Base-by-base conservation (phyloP, 2,113 vertebrate species). In the Perccottus glenii region DNA sequence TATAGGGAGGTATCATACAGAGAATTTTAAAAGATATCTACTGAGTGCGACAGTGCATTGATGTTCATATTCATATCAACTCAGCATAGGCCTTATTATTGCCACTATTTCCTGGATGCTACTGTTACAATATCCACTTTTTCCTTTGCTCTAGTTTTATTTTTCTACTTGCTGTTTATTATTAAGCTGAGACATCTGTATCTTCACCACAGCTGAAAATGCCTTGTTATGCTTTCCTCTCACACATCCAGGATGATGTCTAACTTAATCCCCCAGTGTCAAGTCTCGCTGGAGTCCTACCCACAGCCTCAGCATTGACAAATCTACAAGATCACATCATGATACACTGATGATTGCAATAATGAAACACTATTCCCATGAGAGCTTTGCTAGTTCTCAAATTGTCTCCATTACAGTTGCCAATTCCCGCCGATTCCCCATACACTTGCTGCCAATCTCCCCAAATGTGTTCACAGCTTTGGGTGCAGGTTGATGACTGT, bases 361-460 rank as follows among this genome's bases (percentile, higher is more conserved):
- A 82, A 87, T 82, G 74, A 82, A 78, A 82, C 71, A 45, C 45
- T 15, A 59, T 56, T 67, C 70, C 70, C 76, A 56, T 15, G 71
- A 82, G 70, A 73, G 42, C 48, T 76, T 79, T 47, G 36, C 63
- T 38, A 9, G 51, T 59, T 70, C 57, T 66, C 67, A 77, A 77
- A 78, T 75, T 67, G 75, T 58, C 67, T 73, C 70, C 15, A 68
- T 84, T 82, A 82, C 40, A 19, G 73, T 33, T 78, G 66, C 62
- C 77, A 66, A 56, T 80, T 75, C 73, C 70, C 6, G 15, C 73
- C 75, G 67, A 73, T 79, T 70, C 77, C 60, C 76, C 45, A 48
- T 15, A 56, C 70, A 61, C 70, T 51, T 60, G 42, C 61, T 59
- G 47, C 58, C 64, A 52, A 47, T 82, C 62, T 73, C 1, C 49